phyloP scores from a whole-genome alignment of 2,797 vertebrate species.

The Megaceryle alcyon region DNA sequence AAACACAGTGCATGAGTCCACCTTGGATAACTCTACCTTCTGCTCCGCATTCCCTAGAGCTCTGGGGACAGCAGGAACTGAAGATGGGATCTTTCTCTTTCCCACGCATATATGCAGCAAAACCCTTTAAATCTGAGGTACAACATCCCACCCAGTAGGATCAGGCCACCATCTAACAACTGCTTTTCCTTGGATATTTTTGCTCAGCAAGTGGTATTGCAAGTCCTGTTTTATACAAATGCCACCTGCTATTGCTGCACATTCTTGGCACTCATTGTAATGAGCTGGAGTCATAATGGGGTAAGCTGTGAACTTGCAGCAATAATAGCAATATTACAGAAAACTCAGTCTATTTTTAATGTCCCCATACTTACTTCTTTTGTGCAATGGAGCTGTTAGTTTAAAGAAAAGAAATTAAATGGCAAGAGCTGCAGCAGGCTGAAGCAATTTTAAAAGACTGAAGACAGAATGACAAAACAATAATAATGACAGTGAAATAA shows the following conservation, averaged over 20 bases:
- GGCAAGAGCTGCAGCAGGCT: neutral
- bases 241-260: neutral
- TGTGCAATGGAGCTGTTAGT: neutral
- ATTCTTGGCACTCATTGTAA: neutral
- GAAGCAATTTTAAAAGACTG: neutral
- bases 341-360: conserved; percentile 22
- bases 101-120: neutral
- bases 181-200: neutral
- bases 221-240: neutral
- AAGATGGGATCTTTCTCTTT: neutral
- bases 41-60: neutral
- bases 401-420: neutral
- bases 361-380: neutral
- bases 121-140: neutral
- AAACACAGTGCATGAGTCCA: neutral
- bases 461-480: neutral
- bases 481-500: neutral
- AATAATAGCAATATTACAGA: neutral
- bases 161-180: neutral
- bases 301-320: neutral
- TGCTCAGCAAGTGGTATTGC: neutral
- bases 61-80: neutral
- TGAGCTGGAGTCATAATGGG: neutral
- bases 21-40: neutral
- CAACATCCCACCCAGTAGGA: neutral